These are phyloP conservation scores for Elysia crispata DNA, from an alignment of 2,888 invertebrate genomes.

Conservation along the genomic window DNA sequence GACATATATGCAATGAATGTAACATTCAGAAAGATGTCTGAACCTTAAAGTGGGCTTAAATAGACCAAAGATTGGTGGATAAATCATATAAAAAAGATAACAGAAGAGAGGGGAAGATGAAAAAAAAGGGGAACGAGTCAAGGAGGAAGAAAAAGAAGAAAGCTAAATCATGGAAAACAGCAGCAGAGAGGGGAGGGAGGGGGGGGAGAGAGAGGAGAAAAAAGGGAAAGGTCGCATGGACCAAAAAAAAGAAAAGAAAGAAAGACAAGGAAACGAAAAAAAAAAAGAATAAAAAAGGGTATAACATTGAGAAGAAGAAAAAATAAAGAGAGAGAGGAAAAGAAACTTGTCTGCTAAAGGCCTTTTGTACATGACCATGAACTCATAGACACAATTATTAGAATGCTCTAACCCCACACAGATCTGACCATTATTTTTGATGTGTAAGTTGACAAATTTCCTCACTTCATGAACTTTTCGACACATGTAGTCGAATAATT, in stretches of 20 bases:
- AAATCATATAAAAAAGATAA: constrained; percentile 1
- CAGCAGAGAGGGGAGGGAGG: neutral
- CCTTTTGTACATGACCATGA: too few relatives aligned
- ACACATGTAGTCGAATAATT: too few relatives aligned
- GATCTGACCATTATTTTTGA: too few relatives aligned
- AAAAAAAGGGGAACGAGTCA: neutral
- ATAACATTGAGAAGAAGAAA: constrained; percentile 14
- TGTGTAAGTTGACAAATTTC: too few relatives aligned
- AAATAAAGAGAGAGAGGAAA: constrained; percentile 24
- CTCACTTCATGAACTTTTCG: too few relatives aligned
- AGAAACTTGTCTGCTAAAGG: too few relatives aligned
- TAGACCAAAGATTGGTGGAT: too few relatives aligned
- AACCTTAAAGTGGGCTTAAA: too few relatives aligned
- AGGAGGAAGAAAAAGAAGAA: constrained; percentile 34
- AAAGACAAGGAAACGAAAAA: neutral
- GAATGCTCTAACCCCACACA: too few relatives aligned
- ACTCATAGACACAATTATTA: too few relatives aligned
- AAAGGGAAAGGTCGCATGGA: constrained; percentile 14
- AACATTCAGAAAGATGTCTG: too few relatives aligned
- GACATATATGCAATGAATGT: too few relatives aligned
- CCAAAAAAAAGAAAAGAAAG: neutral
- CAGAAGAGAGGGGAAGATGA: neutral
- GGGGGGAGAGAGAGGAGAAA: constrained; percentile 1
- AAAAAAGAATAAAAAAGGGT: neutral
- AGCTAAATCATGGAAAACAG: neutral